These are phyloP conservation scores for Macrostomum lignano DNA, from an alignment of 1,140 invertebrate species.

Conservation along the genomic window DNA sequence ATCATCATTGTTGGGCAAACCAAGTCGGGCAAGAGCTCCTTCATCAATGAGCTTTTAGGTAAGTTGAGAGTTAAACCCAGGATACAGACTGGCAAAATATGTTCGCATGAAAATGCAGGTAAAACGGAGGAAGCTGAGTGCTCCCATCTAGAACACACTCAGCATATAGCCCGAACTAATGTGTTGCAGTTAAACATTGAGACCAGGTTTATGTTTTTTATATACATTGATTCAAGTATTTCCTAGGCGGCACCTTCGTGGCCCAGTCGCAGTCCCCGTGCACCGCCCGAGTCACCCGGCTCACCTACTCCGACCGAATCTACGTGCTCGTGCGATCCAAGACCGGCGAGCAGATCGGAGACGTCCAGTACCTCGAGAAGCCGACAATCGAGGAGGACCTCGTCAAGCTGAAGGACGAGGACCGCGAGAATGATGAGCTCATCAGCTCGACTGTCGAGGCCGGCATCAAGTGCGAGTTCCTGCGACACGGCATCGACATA, in stretches of 20 bases:
- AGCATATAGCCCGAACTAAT: too few relatives aligned
- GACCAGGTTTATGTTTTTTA: too few relatives aligned
- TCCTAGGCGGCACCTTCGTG: slow-evolving; percentile 4
- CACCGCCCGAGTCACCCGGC: slow-evolving; percentile 4
- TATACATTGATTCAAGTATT: too few relatives aligned
- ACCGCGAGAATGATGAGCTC: background rate
- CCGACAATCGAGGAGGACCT: background rate
- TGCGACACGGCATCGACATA: slow-evolving; percentile 6
- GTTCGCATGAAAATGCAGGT: too few relatives aligned
- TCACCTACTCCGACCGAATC: background rate
- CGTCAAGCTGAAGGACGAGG: background rate
- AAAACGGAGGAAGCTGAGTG: too few relatives aligned
- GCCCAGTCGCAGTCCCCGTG: background rate
- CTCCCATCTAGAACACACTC: too few relatives aligned
- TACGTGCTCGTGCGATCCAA: too few relatives aligned
- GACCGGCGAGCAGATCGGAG: too few relatives aligned
- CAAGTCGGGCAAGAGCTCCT: slow-evolving; percentile 5
- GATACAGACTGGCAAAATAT: too few relatives aligned
- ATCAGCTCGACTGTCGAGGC: slow-evolving; percentile 1
- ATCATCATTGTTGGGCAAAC: slow-evolving; percentile 6
- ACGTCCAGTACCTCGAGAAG: too few relatives aligned
- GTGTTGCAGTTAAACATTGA: too few relatives aligned
- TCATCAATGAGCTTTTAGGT: slow-evolving; percentile 5
- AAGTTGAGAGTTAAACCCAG: too few relatives aligned
- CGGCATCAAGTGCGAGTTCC: slow-evolving; percentile 3